A percentile compares a stretch with the other conserved stretches of the same genome.
These are phyloP conservation scores for Podotricha telesiphe DNA, from an alignment of 2,888 invertebrate genomes.

Conservation along the genomic window DNA sequence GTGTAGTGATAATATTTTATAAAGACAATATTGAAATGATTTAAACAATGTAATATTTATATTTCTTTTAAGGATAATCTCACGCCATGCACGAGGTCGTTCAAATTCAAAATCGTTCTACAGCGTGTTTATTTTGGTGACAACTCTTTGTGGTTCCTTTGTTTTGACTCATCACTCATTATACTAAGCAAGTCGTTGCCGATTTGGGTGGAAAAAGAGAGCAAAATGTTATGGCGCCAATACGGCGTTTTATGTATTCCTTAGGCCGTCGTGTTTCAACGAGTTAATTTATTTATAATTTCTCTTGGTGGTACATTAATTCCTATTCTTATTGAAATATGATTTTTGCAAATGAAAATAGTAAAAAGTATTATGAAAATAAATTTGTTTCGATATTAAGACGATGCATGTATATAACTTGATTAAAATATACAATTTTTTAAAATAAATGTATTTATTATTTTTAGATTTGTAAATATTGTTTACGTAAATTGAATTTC, in stretches of 20 bases:
- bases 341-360: too few relatives aligned
- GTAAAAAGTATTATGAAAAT: too few relatives aligned
- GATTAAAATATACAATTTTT: too few relatives aligned
- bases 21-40: neutral
- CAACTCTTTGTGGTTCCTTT: conserved; percentile 52
- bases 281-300: conserved; percentile 30
- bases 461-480: neutral
- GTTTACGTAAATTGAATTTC: too few relatives aligned
- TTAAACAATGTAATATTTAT: conserved; percentile 4
- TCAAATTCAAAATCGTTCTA: conserved; percentile 32
- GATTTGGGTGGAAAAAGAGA: conserved; percentile 69
- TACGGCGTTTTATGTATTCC: conserved; percentile 33
- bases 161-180: conserved; percentile 71
- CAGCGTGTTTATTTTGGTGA: conserved; percentile 50
- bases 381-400: too few relatives aligned
- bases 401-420: too few relatives aligned
- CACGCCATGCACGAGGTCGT: conserved; percentile 27
- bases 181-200: conserved; percentile 57
- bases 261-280: conserved; percentile 25
- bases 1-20: neutral
- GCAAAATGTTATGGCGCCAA: conserved; percentile 69
- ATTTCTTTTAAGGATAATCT: conserved; percentile 24
- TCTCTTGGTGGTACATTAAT: neutral
- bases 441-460: too few relatives aligned
- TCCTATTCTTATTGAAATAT: conserved; percentile 4